Conservation (phyloP, 2,113 vertebrate species). For the Varanus komodoensis region DNA sequence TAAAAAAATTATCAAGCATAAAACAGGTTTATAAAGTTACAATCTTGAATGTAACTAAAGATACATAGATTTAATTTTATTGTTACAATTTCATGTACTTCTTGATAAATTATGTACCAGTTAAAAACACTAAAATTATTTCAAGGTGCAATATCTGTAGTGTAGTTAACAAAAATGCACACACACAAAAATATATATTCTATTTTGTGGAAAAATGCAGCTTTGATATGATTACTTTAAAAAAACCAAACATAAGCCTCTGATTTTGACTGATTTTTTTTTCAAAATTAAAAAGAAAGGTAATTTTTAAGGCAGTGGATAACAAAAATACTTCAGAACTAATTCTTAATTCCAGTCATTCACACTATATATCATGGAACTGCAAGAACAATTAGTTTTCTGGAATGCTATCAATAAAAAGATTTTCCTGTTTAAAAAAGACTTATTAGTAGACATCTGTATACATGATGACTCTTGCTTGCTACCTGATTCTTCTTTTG, state of each 20-base stretch:
- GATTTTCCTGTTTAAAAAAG: constrained; percentile 48
- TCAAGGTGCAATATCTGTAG: constrained; percentile 87
- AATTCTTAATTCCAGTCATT: constrained; percentile 78
- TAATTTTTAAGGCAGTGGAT: constrained; percentile 83
- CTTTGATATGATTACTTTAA: constrained; percentile 77
- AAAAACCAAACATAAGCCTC: constrained; percentile 61
- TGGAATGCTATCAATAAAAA: constrained; percentile 62
- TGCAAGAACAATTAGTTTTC: constrained; percentile 54
- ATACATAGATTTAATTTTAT: constrained; percentile 82
- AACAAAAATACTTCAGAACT: constrained; percentile 78
- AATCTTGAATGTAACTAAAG: constrained; percentile 86
- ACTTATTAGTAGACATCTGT: constrained; percentile 52
- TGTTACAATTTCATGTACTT: constrained; percentile 84
- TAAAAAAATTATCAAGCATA: constrained; percentile 81
- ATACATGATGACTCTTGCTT: constrained; percentile 40
- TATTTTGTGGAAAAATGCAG: constrained; percentile 83
- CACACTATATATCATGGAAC: constrained; percentile 66
- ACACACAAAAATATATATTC: constrained; percentile 83
- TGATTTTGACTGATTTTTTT: constrained; percentile 79
- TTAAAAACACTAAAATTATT: constrained; percentile 87
- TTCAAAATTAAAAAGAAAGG: constrained; percentile 70
- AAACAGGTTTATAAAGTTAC: constrained; percentile 87
- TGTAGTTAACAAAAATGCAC: constrained; percentile 85
- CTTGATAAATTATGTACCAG: constrained; percentile 88
- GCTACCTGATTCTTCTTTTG: constrained; percentile 18